Percentiles rank a stretch among this genome's conserved stretches.
Evolutionary conservation across 2,888 invertebrate species (phyloP).

Genomic region (Drosophila helvetica): DNA sequence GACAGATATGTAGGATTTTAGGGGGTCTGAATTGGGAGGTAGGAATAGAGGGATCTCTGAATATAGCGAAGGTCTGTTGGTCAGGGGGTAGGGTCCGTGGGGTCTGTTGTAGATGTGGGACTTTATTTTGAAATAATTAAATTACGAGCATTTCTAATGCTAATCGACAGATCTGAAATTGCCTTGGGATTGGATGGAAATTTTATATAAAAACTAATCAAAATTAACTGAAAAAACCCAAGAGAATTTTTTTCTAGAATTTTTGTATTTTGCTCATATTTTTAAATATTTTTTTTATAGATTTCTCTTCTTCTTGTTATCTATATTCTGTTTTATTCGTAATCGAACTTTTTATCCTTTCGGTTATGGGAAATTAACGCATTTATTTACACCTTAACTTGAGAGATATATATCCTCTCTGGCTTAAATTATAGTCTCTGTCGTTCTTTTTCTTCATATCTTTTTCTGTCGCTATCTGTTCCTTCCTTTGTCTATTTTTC

Average conservation of each 20-base stretch:
- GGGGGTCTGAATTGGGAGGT: neutral
- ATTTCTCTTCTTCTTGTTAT: too few species aligned
- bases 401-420: too few species aligned
- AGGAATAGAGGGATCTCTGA: neutral
- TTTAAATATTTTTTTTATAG: too few species aligned
- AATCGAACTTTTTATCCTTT: too few species aligned
- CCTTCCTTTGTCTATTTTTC: slow-evolving; percentile 22
- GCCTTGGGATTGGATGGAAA: neutral
- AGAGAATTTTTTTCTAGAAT: too few species aligned
- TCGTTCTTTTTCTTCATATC: too few species aligned
- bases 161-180: slow-evolving; percentile 3
- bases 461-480: neutral
- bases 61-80: neutral
- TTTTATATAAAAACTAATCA: neutral
- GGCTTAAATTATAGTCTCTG: too few species aligned
- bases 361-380: too few species aligned
- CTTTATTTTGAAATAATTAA: slow-evolving; percentile 5
- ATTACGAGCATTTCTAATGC: slow-evolving; percentile 8
- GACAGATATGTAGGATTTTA: neutral
- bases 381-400: fast-evolving
- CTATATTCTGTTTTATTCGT: too few species aligned
- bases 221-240: neutral
- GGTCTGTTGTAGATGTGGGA: neutral
- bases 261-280: too few species aligned
- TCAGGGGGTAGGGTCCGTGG: neutral